Evolutionary conservation across 2,888 invertebrate species (phyloP).

Genomic region (Orthosia cruda): DNA sequence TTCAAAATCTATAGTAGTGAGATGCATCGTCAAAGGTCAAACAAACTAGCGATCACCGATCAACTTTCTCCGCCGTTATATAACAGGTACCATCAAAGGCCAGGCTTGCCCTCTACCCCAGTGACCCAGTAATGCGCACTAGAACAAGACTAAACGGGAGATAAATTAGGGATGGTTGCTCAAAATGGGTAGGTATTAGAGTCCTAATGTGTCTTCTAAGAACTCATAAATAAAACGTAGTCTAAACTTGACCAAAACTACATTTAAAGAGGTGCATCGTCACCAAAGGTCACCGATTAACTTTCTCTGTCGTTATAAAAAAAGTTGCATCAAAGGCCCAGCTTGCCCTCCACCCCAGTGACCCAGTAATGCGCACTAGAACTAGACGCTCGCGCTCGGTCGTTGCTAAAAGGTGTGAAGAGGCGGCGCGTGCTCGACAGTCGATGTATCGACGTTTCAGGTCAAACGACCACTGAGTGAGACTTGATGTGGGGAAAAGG

Average conservation of each 20-base stretch:
- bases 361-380: slow-evolving; percentile 80
- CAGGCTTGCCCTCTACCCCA: too few relatives aligned
- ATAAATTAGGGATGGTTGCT: too few relatives aligned
- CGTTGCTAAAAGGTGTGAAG: slow-evolving; percentile 81
- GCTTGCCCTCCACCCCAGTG: slow-evolving; percentile 75
- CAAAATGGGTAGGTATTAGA: too few relatives aligned
- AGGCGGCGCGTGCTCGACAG: slow-evolving; percentile 88
- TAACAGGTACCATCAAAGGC: too few relatives aligned
- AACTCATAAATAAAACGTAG: neutral
- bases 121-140: slow-evolving; percentile 79
- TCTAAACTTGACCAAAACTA: neutral
- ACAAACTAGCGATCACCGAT: slow-evolving; percentile 6
- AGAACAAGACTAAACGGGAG: slow-evolving; percentile 52
- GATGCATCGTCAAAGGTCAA: slow-evolving; percentile 25
- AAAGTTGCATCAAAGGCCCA: slow-evolving; percentile 19
- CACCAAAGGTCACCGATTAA: slow-evolving; percentile 40
- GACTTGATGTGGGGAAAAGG: slow-evolving; percentile 68
- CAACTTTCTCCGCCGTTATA: slow-evolving; percentile 46
- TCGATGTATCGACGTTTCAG: slow-evolving; percentile 84
- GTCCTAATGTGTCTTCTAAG: too few relatives aligned
- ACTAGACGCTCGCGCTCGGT: slow-evolving; percentile 53
- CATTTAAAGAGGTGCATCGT: slow-evolving; percentile 3
- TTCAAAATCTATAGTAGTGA: neutral
- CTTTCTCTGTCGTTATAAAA: slow-evolving; percentile 31
- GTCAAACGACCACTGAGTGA: slow-evolving; percentile 81